Evolutionary conservation across 2,797 vertebrate species (phyloP).

Genomic region (Leptodactylus fallax): DNA sequence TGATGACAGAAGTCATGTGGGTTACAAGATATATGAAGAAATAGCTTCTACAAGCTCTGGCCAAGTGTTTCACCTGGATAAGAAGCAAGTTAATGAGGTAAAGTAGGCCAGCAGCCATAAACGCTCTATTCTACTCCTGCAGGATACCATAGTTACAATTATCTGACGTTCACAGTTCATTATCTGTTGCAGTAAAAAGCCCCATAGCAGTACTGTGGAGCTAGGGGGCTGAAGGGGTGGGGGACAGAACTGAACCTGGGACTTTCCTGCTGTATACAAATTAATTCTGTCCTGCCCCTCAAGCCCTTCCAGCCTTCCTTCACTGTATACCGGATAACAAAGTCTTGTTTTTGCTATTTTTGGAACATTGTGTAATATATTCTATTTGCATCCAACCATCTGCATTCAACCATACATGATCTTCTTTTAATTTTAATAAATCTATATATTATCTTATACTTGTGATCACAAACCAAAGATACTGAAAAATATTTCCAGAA

Average conservation of each 20-base stretch:
- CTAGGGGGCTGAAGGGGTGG: too few species aligned
- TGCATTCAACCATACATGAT: neutral
- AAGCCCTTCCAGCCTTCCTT: too few species aligned
- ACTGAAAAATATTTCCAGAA: neutral
- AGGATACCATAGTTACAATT: neutral
- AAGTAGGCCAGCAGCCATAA: conserved; percentile 55
- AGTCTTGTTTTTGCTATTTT: neutral
- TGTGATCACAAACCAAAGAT: neutral
- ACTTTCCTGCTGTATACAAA: too few species aligned
- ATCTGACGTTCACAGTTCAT: neutral
- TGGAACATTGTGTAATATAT: neutral
- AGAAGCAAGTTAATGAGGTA: conserved; percentile 99
- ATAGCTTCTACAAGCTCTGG: conserved; percentile 98
- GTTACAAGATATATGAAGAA: conserved; percentile 97
- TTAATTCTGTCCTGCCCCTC: too few species aligned
- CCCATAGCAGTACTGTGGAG: neutral
- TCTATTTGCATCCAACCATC: neutral
- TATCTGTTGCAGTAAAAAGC: neutral
- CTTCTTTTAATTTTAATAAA: neutral
- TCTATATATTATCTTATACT: neutral
- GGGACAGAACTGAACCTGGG: neutral
- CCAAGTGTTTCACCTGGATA: conserved; percentile 97
- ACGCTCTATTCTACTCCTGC: neutral
- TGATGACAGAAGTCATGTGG: conserved; percentile 90
- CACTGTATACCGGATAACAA: too few species aligned